A percentile compares a stretch with the other conserved stretches of the same genome.
Evolutionary conservation across 2,888 invertebrate species (phyloP).

Genomic region (Synanthedon vespiformis): DNA sequence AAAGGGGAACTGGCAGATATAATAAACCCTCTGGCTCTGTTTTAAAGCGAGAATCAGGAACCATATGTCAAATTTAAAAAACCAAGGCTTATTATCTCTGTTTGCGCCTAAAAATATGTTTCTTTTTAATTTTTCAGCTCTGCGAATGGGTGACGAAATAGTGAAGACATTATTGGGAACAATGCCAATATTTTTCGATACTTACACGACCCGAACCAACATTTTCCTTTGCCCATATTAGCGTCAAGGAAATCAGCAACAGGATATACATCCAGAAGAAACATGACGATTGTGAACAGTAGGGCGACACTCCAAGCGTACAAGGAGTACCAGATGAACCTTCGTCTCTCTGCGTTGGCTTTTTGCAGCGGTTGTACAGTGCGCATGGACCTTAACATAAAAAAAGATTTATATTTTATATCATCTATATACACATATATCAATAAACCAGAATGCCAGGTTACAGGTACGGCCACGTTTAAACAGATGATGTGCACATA

Average conservation of each 20-base stretch:
- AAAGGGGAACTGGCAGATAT: too few relatives aligned
- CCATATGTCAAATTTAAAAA: too few relatives aligned
- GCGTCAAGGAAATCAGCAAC: slow-evolving; percentile 58
- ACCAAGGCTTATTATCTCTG: too few relatives aligned
- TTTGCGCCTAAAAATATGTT: background rate
- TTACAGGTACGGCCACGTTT: too few relatives aligned
- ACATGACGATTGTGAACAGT: slow-evolving; percentile 64
- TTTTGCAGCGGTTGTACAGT: slow-evolving; percentile 56
- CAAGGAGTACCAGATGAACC: slow-evolving; percentile 75
- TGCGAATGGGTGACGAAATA: too few relatives aligned
- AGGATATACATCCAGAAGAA: slow-evolving; percentile 64
- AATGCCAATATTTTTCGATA: slow-evolving; percentile 5
- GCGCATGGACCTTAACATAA: slow-evolving; percentile 54
- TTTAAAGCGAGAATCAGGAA: too few relatives aligned
- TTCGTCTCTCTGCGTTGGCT: slow-evolving; percentile 56
- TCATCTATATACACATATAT: slow-evolving; percentile 1
- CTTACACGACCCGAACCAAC: slow-evolving; percentile 77
- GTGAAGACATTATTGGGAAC: too few relatives aligned
- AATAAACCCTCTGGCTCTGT: too few relatives aligned
- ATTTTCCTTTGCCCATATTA: slow-evolving; percentile 71
- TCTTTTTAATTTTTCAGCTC: background rate
- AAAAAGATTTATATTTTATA: slow-evolving; percentile 3
- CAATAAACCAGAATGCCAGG: too few relatives aligned
- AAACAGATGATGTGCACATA: too few relatives aligned
- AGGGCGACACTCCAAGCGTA: slow-evolving; percentile 80